Percentiles rank a stretch among this genome's conserved stretches.
Conservation (phyloP, 2,888 invertebrate genomes). For the Acronicta alni region DNA sequence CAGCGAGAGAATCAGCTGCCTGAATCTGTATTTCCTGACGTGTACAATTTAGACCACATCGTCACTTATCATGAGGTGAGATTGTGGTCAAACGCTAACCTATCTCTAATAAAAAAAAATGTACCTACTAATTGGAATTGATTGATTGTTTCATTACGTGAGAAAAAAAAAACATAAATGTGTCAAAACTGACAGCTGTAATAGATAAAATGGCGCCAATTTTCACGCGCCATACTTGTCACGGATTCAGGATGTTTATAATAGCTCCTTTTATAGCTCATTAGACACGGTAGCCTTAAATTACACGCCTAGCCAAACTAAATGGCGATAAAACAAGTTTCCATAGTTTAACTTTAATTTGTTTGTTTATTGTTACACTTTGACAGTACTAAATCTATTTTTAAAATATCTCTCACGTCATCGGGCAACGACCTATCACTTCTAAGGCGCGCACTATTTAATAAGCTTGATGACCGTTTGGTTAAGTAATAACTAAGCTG, state of each 20-base stretch:
- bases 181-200: neutral
- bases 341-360: conserved; percentile 1
- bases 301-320: conserved; percentile 4
- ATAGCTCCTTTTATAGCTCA: conserved; percentile 20
- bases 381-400: conserved; percentile 12
- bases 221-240: conserved; percentile 24
- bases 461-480: neutral
- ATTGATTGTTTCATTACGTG: neutral
- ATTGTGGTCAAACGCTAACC: too few species aligned
- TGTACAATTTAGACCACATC: too few species aligned
- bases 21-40: too few species aligned
- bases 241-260: conserved; percentile 30
- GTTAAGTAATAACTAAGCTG: too few species aligned
- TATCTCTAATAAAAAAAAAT: too few species aligned
- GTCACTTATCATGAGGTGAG: too few species aligned
- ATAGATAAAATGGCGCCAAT: conserved; percentile 27
- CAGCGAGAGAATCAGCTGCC: too few species aligned
- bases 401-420: conserved; percentile 1
- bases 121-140: too few species aligned
- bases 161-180: too few species aligned
- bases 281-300: conserved; percentile 15
- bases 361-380: conserved; percentile 15
- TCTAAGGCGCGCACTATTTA: neutral
- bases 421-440: neutral
- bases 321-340: conserved; percentile 3